Evolutionary conservation across 2,797 vertebrate genomes (phyloP).

Genomic region (Natrix natrix): DNA sequence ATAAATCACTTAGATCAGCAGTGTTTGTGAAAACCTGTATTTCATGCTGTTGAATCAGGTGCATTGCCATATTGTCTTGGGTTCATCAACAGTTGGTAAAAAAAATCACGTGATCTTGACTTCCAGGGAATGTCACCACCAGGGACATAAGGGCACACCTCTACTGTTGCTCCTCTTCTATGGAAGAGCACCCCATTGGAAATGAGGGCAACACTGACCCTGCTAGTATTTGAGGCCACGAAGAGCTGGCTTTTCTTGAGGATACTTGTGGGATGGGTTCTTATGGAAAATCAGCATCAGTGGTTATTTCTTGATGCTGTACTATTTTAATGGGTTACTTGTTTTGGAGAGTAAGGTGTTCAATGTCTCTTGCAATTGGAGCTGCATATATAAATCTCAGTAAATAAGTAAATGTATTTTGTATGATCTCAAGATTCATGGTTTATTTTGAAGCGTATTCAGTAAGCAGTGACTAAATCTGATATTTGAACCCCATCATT

Average conservation of each 20-base stretch:
- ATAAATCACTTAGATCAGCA: background rate
- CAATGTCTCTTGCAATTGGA: background rate
- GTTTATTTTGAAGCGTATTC: background rate
- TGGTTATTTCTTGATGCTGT: background rate
- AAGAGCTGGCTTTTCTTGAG: background rate
- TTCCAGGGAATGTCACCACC: background rate
- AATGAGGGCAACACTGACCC: background rate
- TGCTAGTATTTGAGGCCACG: background rate
- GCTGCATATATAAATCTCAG: background rate
- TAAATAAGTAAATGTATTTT: background rate
- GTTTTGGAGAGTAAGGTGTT: background rate
- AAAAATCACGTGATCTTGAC: background rate
- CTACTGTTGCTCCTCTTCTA: background rate
- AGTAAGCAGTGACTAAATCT: background rate
- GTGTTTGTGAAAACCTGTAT: background rate
- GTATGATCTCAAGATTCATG: background rate
- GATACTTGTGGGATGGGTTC: background rate
- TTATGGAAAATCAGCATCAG: background rate
- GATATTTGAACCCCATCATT: background rate
- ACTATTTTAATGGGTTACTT: background rate
- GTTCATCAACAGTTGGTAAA: background rate
- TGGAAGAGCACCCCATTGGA: background rate
- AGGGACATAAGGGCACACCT: background rate
- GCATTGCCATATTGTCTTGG: background rate
- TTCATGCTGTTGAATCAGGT: background rate